Evolutionary conservation across 2,113 vertebrate species (phyloP).

Genomic region (Cyanoramphus novaezelandiae): DNA sequence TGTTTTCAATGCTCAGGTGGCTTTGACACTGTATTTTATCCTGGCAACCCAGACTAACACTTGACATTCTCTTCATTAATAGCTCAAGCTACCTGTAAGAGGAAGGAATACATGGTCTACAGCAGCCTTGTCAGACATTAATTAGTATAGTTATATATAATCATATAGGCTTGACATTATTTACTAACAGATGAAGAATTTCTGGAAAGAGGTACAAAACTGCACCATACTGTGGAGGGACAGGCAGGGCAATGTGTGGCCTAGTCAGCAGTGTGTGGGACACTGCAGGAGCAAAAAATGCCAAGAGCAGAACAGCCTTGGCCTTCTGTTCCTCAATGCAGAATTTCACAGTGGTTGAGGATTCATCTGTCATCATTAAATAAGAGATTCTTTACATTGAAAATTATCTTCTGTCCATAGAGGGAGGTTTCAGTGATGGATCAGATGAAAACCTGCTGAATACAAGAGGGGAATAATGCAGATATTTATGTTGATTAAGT

Average conservation of each 20-base stretch:
- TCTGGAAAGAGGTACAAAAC: background rate
- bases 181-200: background rate
- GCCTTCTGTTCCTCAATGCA: background rate
- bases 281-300: background rate
- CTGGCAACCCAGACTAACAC: background rate
- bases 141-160: background rate
- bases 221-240: background rate
- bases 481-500: background rate
- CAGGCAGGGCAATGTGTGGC: background rate
- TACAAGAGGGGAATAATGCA: rapidly evolving
- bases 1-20: background rate
- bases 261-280: background rate
- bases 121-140: background rate
- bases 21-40: background rate
- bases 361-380: background rate
- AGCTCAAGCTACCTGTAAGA: background rate
- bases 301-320: background rate
- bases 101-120: background rate
- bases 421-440: background rate
- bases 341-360: background rate
- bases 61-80: background rate
- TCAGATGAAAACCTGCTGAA: background rate
- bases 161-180: background rate
- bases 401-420: background rate
- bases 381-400: background rate